Evolutionary conservation across 2,797 vertebrate species (phyloP), one percentile per base, ranked within the genome.

Genomic region (Onychomys arenicola): DNA sequence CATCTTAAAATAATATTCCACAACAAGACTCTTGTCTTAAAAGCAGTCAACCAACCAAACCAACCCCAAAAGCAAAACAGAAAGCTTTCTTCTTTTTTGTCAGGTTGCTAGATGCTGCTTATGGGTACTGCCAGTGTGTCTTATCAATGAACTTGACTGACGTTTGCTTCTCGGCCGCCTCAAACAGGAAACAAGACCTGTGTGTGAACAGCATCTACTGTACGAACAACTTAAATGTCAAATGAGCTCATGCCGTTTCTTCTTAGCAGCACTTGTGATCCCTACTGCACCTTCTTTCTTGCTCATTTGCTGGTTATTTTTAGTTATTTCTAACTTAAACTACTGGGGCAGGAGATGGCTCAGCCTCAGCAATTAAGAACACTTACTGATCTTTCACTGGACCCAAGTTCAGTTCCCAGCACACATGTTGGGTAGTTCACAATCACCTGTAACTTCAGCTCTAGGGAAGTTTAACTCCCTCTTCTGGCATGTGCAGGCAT

Each of bases 141-240:
- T 94, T 80, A 82, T 34, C 46, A n/a, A 8, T 89, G 23, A 93
- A 40, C 40, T 63, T 63, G 23, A 95, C 63, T 76, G 19, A 87
- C 29, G 32, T 69, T 93, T 93, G 49, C 46, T 77, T 94, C 57
- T 71, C 63, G 67, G 69, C 86, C 32, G 90, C 71, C 46, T 65
- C 2, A 19, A 75, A 52, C 78, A 80, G 55, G 88, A 95, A 77
- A 63, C 32, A 75, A 5, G 81, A 21, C 11, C 52, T 69, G 52
- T 59, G 10, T 29, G 69, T 52, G 34, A 85, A 37, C 16, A 49
- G 12, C 37, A 52, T 52, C 69, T 93, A 57, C 84, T 55, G 23
- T 78, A 90, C 69, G 55, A 91, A 84, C 83, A 84, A 52, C n/a
- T 92, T 65, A 55, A 82, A 76, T 76, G 57, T 93, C 78, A 96